A percentile compares a stretch with the other conserved stretches of the same genome.
phyloP scores from a whole-genome alignment of 2,797 vertebrate genomes.

The Parauchenoglanis punctatus region DNA sequence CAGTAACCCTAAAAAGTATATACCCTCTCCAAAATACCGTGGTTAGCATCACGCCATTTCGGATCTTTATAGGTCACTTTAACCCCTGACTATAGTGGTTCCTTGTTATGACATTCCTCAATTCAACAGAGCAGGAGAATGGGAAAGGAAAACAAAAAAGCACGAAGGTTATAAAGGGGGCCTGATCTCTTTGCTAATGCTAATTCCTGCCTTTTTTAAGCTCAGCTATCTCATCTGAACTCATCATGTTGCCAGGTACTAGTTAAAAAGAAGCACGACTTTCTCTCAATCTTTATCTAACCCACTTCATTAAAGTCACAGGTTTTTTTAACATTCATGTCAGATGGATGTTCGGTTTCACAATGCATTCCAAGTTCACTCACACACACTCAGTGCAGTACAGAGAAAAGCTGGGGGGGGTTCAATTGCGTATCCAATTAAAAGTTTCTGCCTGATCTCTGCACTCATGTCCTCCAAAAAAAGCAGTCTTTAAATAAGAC shows the following conservation, averaged over 20 bases:
- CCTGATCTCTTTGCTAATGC: not conserved
- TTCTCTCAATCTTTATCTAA: not conserved
- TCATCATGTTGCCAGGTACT: not conserved
- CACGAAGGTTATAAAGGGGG: not conserved
- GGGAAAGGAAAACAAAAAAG: not conserved
- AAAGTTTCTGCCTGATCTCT: not conserved
- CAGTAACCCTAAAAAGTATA: not conserved
- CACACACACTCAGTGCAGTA: not conserved
- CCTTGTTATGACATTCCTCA: not conserved
- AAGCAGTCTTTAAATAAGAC: not conserved
- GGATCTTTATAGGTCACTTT: not conserved
- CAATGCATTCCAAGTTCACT: not conserved
- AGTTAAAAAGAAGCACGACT: not conserved
- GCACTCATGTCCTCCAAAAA: not conserved
- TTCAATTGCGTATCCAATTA: conserved; percentile 6
- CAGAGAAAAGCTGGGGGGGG: not conserved
- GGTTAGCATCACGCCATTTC: not conserved
- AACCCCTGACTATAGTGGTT: not conserved
- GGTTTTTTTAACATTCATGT: not conserved
- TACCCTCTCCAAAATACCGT: not conserved
- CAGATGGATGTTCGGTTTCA: conserved; percentile 9
- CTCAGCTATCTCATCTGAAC: not conserved
- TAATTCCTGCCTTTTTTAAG: not conserved
- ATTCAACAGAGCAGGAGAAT: not conserved
- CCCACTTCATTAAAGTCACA: conserved; percentile 10